phyloP scores from a whole-genome alignment of 2,888 invertebrate genomes.

The Drepanosiphum platanoidis region DNA sequence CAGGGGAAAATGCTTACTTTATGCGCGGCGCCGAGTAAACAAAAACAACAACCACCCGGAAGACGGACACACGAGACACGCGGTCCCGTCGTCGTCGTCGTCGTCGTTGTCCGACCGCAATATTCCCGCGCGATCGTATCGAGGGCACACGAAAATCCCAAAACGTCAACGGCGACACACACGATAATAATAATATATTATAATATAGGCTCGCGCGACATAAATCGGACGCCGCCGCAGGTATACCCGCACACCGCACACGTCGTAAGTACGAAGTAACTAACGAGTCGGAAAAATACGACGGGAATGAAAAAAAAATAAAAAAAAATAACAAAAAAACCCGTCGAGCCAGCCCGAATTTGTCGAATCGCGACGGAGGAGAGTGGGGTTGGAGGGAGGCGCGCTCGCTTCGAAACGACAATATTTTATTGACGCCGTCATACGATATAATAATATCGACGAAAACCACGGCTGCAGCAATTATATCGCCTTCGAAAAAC shows the following conservation, averaged over 20 bases:
- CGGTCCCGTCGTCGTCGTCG: too few relatives aligned
- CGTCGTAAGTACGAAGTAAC: too few relatives aligned
- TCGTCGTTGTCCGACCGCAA: background rate
- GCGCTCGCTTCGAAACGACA: background rate
- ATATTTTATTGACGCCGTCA: background rate
- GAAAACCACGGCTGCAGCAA: background rate
- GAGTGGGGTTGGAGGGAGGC: background rate
- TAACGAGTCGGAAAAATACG: background rate
- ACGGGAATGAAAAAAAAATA: background rate
- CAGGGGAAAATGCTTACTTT: background rate
- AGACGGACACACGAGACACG: background rate
- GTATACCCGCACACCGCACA: background rate
- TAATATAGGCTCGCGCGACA: background rate
- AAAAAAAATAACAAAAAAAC: background rate
- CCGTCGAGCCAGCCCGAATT: background rate
- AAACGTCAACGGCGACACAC: too few relatives aligned
- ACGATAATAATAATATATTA: too few relatives aligned
- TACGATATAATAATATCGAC: too few relatives aligned
- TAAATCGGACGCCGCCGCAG: background rate
- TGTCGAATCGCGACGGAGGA: background rate
- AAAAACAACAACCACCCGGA: background rate
- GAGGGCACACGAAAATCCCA: background rate
- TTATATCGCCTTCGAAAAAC: slow-evolving; percentile 6
- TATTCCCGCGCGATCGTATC: background rate
- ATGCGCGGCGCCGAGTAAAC: background rate